Base-by-base conservation (phyloP, 2,797 vertebrate genomes). In the Hafferia zeledoni region DNA sequence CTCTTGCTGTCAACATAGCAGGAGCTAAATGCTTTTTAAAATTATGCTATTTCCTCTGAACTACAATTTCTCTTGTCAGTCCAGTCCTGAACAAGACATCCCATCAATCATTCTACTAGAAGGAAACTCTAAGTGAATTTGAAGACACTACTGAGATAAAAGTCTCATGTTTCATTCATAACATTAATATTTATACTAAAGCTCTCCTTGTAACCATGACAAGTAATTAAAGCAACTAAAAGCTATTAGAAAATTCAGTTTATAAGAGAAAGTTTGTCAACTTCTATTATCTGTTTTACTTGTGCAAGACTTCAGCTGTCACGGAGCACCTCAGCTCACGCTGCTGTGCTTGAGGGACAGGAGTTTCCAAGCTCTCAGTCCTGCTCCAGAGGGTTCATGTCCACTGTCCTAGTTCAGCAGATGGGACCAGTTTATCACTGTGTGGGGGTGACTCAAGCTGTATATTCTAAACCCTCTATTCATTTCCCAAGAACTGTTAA, bases 221-320 rank as follows among this genome's bases (percentile, higher is more conserved):
- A 95, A 84, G 59, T 41, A 94, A 87, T 90, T 90, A 96, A 92
- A 78, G 63, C 39, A 88, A 87, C 74, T 55, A 76, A 89, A 93
- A 90, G 35, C 74, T 69, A 82, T 85, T 79, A 90, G 39, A 70
- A 76, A 87, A 76, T 65, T 41, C 78, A 31, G 39, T 72, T 84
- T 79, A 25, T 39, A 69, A 27, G 23, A 76, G 68, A 67, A 84
- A 80, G 31, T 84, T 91, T 92, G 78, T 83, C 89, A 92, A 0
- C 44, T 44, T 56, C 56, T 41, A 55, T 83, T 74, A 72, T 16
- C 33, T 52, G 4, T 41, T 80, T 65, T 24, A 28, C 61, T 64
- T 68, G 52, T 71, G 30, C 28, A 27, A 76, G 37, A 30, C 64
- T 28, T 44, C 53, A 84, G 47, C 64, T 49, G 23, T 53, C 65